These are phyloP conservation scores for Oryctolagus cuniculus DNA, from an alignment of 2,113 vertebrate species.

Conservation along the genomic window DNA sequence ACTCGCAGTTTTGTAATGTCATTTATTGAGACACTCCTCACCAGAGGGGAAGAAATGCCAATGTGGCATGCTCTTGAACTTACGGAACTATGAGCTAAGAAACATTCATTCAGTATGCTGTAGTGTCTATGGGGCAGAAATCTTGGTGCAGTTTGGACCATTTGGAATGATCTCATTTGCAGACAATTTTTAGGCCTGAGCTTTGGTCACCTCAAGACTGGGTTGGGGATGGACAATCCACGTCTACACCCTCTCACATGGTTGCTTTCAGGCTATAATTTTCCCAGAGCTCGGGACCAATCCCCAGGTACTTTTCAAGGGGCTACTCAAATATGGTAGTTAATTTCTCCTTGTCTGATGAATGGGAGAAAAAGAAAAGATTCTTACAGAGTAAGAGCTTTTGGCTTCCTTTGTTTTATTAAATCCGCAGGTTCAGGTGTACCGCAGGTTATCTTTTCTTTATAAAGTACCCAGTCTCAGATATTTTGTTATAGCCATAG, in stretches of 20 bases:
- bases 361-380: background rate
- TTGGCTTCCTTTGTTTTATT: too few species aligned
- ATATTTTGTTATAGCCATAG: background rate
- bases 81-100: background rate
- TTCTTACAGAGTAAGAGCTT: background rate
- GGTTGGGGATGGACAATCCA: background rate
- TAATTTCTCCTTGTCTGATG: background rate
- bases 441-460: background rate
- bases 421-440: background rate
- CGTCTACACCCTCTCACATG: background rate
- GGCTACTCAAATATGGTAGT: background rate
- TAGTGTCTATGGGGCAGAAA: background rate
- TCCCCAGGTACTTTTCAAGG: accelerated
- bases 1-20: background rate
- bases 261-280: background rate
- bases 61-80: background rate
- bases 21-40: background rate
- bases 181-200: background rate
- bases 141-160: background rate
- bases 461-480: background rate
- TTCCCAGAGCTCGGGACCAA: accelerated
- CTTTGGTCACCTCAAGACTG: background rate
- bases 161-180: background rate
- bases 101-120: background rate
- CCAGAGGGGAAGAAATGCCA: too few species aligned